Conservation (phyloP, 2,797 vertebrate species). For the Danio albolineatus region DNA sequence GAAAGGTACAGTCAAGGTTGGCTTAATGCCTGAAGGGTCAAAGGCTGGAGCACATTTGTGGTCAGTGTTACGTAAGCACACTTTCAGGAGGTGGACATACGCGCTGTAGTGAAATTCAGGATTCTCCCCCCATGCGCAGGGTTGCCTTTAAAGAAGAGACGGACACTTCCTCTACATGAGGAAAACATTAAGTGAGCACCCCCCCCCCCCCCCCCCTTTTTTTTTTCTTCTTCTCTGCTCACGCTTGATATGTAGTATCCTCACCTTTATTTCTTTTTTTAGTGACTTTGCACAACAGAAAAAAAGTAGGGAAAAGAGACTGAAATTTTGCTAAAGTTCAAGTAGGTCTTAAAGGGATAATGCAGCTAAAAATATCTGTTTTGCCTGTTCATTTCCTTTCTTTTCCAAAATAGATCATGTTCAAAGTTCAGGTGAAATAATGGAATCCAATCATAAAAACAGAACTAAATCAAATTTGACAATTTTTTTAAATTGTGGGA, state of each 20-base stretch:
- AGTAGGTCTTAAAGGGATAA: background rate
- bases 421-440: too few species aligned
- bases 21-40: conserved; percentile 60
- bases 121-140: conserved; percentile 17
- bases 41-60: conserved; percentile 74
- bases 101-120: conserved; percentile 60
- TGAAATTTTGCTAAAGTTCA: background rate
- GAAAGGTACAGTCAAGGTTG: conserved; percentile 47
- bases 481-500: too few species aligned
- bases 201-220: too few species aligned
- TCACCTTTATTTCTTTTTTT: background rate
- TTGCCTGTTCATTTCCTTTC: background rate
- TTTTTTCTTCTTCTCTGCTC: background rate
- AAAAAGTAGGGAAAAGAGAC: background rate
- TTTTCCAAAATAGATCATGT: too few species aligned
- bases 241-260: conserved; percentile 1
- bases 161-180: conserved; percentile 27
- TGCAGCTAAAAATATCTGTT: background rate
- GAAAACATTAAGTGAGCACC: conserved; percentile 37
- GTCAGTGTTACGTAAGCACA: conserved; percentile 64
- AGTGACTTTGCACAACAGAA: background rate
- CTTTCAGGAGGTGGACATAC: conserved; percentile 48
- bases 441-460: too few species aligned
- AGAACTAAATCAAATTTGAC: too few species aligned
- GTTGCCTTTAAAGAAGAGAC: conserved; percentile 33